Percentiles rank a stretch among this genome's conserved stretches.
Conservation (phyloP, 2,113 vertebrate genomes). For the Eptatretus burgeri region DNA sequence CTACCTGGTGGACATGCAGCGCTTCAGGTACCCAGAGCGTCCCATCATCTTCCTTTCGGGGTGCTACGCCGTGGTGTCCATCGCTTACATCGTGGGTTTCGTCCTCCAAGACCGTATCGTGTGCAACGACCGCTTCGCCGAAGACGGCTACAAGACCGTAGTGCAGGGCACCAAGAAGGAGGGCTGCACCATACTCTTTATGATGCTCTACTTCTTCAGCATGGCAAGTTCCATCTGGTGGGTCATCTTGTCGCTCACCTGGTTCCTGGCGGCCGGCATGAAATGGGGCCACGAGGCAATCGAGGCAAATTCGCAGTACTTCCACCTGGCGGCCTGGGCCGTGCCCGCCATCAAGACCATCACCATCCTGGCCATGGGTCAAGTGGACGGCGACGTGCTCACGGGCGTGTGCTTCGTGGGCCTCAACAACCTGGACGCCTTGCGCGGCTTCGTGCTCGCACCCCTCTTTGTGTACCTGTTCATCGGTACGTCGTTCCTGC, state of each 20-base stretch:
- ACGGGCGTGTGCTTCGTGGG: slow-evolving; percentile 78
- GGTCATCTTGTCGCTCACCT: slow-evolving; percentile 72
- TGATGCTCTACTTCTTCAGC: slow-evolving; percentile 94
- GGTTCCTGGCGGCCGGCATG: slow-evolving; percentile 77
- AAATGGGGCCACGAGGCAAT: slow-evolving; percentile 94
- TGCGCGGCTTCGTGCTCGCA: slow-evolving; percentile 62
- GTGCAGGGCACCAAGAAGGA: slow-evolving; percentile 78
- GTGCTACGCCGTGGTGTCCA: slow-evolving; percentile 64
- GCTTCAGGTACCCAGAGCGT: slow-evolving; percentile 69
- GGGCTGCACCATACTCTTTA: slow-evolving; percentile 85
- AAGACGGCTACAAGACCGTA: slow-evolving; percentile 50
- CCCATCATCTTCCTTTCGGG: slow-evolving; percentile 81
- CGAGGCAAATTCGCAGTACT: slow-evolving; percentile 78
- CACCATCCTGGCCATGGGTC: slow-evolving; percentile 58
- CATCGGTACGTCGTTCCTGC: slow-evolving; percentile 66
- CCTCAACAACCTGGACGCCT: slow-evolving; percentile 58
- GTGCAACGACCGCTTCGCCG: slow-evolving; percentile 49
- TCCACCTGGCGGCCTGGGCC: slow-evolving; percentile 78
- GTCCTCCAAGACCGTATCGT: slow-evolving; percentile 57
- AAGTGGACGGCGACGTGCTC: slow-evolving; percentile 64
- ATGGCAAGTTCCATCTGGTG: slow-evolving; percentile 96
- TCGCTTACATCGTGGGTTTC: slow-evolving; percentile 65
- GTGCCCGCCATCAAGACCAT: slow-evolving; percentile 83
- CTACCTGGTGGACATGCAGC: slow-evolving; percentile 77
- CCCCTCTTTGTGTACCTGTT: slow-evolving; percentile 80